Evolutionary conservation across 2,888 invertebrate species (phyloP).

Genomic region (Erebia palarica): DNA sequence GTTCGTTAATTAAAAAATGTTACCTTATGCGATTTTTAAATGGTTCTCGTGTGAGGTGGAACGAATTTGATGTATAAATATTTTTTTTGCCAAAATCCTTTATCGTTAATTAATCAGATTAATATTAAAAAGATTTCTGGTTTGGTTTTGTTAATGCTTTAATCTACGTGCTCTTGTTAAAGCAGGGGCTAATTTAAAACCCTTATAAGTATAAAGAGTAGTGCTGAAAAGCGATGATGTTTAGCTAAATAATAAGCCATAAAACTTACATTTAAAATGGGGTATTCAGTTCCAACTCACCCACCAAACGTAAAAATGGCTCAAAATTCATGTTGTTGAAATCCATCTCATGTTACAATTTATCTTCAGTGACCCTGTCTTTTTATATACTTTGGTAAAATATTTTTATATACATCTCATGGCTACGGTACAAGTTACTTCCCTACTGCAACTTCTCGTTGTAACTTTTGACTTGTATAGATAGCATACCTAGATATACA

Average conservation of each 20-base stretch:
- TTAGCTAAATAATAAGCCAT: not conserved
- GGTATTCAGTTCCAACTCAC: not conserved
- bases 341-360: not conserved
- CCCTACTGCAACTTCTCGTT: not conserved
- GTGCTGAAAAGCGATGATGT: too few species aligned
- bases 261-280: not conserved
- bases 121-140: not conserved
- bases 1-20: conserved; percentile 73
- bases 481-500: conserved; percentile 9
- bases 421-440: not conserved
- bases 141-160: conserved; percentile 5
- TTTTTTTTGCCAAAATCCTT: conserved; percentile 28
- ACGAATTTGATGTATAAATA: conserved; percentile 42
- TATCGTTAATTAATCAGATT: not conserved
- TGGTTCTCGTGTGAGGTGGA: conserved; percentile 52
- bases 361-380: not conserved
- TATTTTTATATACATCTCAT: not conserved
- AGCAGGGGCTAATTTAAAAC: not conserved
- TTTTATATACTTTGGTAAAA: not conserved
- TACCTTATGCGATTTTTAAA: conserved; percentile 72
- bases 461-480: not conserved
- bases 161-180: not conserved
- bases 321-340: not conserved
- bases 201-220: not conserved
- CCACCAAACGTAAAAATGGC: not conserved